Evolutionary conservation across 2,888 invertebrate species (phyloP).

Genomic region (Seira sanloemensis): DNA sequence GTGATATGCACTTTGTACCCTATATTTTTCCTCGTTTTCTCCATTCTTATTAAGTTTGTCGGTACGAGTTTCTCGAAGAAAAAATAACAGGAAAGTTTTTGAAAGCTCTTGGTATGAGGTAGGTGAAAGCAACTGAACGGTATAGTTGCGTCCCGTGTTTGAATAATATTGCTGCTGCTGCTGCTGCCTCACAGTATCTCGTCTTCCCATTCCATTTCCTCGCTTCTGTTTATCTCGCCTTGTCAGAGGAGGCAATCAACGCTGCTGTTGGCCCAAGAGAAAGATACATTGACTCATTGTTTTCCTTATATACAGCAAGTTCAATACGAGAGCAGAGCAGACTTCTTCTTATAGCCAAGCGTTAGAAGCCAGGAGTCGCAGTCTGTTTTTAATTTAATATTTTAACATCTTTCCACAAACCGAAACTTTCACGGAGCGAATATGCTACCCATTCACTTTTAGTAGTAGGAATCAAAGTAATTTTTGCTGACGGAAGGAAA

Average conservation of each 20-base stretch:
- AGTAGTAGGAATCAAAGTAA: background rate
- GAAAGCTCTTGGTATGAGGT: background rate
- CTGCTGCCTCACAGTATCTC: background rate
- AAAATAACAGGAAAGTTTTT: background rate
- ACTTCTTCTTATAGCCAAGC: background rate
- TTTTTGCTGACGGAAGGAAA: background rate
- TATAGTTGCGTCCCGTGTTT: too few relatives aligned
- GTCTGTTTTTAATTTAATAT: slow-evolving; percentile 27
- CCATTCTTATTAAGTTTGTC: background rate
- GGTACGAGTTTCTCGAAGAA: background rate
- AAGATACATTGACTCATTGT: background rate
- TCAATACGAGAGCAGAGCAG: background rate
- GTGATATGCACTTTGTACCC: too few relatives aligned
- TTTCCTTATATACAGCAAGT: background rate
- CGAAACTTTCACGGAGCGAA: background rate
- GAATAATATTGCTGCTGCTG: too few relatives aligned
- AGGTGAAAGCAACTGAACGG: too few relatives aligned
- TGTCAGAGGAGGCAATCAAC: slow-evolving; percentile 32
- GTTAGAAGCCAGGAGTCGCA: background rate
- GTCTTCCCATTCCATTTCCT: slow-evolving; percentile 28
- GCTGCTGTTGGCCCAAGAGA: background rate
- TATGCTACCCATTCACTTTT: background rate
- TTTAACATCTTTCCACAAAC: slow-evolving; percentile 3
- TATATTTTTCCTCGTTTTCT: background rate
- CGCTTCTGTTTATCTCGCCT: background rate